Evolutionary conservation across 2,888 invertebrate genomes (phyloP).

Genomic region (Mythimna vitellina): DNA sequence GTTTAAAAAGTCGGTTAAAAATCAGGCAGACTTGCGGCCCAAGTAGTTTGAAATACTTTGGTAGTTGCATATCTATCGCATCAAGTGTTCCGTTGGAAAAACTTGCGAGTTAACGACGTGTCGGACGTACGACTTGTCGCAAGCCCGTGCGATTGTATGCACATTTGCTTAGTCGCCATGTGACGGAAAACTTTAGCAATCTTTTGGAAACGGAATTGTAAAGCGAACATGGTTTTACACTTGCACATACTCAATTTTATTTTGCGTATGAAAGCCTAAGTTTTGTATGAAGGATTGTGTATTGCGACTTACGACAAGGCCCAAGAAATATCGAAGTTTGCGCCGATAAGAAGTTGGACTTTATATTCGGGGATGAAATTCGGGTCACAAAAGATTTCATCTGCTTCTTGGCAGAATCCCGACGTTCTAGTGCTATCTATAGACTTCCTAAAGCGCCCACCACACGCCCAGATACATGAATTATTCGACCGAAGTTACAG

Average conservation of each 20-base stretch:
- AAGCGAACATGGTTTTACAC: slow-evolving; percentile 47
- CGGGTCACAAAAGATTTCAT: slow-evolving; percentile 44
- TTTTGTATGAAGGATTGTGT: slow-evolving; percentile 39
- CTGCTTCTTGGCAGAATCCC: slow-evolving; percentile 27
- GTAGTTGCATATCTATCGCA: slow-evolving; percentile 51
- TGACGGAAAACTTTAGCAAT: slow-evolving; percentile 52
- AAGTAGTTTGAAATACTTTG: slow-evolving; percentile 44
- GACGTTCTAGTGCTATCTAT: slow-evolving; percentile 33
- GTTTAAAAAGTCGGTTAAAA: slow-evolving; percentile 58
- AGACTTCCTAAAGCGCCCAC: slow-evolving; percentile 28
- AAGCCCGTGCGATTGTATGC: slow-evolving; percentile 51
- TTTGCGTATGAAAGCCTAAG: slow-evolving; percentile 13
- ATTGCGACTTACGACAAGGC: slow-evolving; percentile 20
- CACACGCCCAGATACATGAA: slow-evolving; percentile 42
- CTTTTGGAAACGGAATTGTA: slow-evolving; percentile 48
- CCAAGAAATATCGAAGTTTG: slow-evolving; percentile 41
- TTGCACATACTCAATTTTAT: slow-evolving; percentile 16
- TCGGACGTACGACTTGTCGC: slow-evolving; percentile 32
- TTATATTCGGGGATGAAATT: slow-evolving; percentile 41
- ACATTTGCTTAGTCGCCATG: slow-evolving; percentile 53
- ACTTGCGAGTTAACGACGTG: slow-evolving; percentile 50
- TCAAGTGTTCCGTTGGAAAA: slow-evolving; percentile 57
- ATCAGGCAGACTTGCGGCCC: slow-evolving; percentile 46
- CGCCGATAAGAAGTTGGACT: slow-evolving; percentile 39
- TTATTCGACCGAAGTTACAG: slow-evolving; percentile 41